Evolutionary conservation across 2,113 vertebrate genomes (phyloP).

Genomic region (Hyaena hyaena): DNA sequence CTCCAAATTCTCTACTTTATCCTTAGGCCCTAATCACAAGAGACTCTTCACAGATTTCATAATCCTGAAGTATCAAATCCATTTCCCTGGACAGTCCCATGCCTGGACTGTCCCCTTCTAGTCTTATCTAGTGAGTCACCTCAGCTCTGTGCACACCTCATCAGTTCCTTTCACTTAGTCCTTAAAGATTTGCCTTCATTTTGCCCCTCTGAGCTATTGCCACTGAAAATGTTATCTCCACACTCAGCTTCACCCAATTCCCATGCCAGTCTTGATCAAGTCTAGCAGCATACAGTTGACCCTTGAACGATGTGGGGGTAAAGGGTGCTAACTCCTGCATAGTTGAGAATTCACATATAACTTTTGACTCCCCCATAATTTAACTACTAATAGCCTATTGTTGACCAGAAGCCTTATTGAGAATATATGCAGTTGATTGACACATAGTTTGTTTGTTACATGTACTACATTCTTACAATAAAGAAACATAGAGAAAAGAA

Average conservation of each 20-base stretch:
- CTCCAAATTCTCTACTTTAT: background rate
- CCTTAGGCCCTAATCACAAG: background rate
- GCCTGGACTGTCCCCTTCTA: background rate
- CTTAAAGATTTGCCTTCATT: background rate
- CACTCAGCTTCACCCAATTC: background rate
- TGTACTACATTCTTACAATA: background rate
- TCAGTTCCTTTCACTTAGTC: background rate
- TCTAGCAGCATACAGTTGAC: background rate
- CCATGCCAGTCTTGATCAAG: background rate
- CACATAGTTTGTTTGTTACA: background rate
- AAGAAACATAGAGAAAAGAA: background rate
- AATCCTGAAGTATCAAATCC: conserved; percentile 9
- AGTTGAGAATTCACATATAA: background rate
- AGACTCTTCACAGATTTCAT: background rate
- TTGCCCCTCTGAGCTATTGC: background rate
- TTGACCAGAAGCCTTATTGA: background rate
- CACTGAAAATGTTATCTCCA: background rate
- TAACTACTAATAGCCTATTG: background rate
- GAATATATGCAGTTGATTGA: background rate
- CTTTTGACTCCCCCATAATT: background rate
- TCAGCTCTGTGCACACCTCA: background rate
- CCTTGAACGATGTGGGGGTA: background rate
- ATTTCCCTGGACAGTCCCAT: background rate
- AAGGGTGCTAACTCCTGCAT: background rate
- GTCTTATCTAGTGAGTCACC: background rate